These are phyloP conservation scores for Rotaria socialis DNA, from an alignment of 2,888 invertebrate species.

Conservation along the genomic window DNA sequence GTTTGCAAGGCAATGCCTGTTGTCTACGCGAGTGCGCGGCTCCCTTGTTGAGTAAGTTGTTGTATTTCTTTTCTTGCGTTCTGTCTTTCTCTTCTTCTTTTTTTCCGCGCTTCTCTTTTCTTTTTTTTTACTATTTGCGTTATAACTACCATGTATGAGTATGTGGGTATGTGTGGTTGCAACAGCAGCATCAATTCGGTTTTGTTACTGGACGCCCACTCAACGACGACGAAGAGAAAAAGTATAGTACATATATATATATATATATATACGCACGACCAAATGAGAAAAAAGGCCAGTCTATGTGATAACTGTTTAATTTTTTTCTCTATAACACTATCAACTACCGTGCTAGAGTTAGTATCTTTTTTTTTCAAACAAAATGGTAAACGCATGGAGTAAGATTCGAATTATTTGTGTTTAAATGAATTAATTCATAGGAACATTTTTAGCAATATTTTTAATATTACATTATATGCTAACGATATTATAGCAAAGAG, in stretches of 20 bases:
- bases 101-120: background rate
- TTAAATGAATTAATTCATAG: background rate
- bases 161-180: constrained; percentile 11
- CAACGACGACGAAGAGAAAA: background rate
- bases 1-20: background rate
- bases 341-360: too few species aligned
- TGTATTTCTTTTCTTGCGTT: constrained; percentile 1
- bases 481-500: background rate
- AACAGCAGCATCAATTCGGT: constrained; percentile 11
- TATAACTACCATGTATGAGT: constrained; percentile 22
- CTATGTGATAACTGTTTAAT: background rate
- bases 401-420: background rate
- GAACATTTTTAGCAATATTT: background rate
- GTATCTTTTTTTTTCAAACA: too few species aligned
- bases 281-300: background rate
- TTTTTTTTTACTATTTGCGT: constrained; percentile 23
- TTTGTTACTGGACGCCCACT: constrained; percentile 15
- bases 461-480: background rate
- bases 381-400: background rate
- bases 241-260: background rate
- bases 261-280: background rate
- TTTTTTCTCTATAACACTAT: background rate
- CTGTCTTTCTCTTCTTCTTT: background rate
- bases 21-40: background rate
- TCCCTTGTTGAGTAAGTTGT: background rate